phyloP scores from a whole-genome alignment of 1,140 invertebrate species.

The Apis florea region DNA sequence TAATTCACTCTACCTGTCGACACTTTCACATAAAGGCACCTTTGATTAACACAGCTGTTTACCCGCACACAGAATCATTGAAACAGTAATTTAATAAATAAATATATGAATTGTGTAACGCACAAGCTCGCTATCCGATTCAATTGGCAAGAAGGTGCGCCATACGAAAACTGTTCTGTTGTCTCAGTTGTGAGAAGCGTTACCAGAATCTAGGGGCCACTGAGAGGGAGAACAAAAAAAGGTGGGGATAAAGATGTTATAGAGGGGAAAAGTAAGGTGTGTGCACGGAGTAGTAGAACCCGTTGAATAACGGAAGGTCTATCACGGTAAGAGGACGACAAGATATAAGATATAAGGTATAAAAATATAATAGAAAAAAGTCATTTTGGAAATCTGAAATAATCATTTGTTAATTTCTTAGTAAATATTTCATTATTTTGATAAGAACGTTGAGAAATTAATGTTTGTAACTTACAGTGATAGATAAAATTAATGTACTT shows the following conservation, averaged over 20 bases:
- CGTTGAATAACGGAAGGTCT: constrained; percentile 25
- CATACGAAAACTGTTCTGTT: constrained; percentile 68
- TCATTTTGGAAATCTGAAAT: background rate
- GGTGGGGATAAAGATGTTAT: constrained; percentile 5
- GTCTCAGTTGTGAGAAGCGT: constrained; percentile 51
- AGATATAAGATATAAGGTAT: background rate
- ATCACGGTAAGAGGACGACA: background rate
- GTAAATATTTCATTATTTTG: background rate
- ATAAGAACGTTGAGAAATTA: background rate
- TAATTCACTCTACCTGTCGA: constrained; percentile 36
- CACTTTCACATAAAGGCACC: constrained; percentile 42
- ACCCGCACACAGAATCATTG: constrained; percentile 11
- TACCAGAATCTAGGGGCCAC: constrained; percentile 42
- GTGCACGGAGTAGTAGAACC: constrained; percentile 25
- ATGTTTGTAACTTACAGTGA: background rate
- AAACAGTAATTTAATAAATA: background rate
- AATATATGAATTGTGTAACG: constrained; percentile 14
- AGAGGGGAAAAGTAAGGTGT: constrained; percentile 32
- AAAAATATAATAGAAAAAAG: background rate
- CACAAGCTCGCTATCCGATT: constrained; percentile 6
- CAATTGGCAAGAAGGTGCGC: constrained; percentile 60
- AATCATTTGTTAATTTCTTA: background rate
- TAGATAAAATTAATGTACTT: background rate
- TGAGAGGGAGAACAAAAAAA: constrained; percentile 8
- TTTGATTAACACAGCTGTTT: constrained; percentile 20